Base-by-base conservation (phyloP, 2,888 invertebrate genomes). In the Amiota mariae region DNA sequence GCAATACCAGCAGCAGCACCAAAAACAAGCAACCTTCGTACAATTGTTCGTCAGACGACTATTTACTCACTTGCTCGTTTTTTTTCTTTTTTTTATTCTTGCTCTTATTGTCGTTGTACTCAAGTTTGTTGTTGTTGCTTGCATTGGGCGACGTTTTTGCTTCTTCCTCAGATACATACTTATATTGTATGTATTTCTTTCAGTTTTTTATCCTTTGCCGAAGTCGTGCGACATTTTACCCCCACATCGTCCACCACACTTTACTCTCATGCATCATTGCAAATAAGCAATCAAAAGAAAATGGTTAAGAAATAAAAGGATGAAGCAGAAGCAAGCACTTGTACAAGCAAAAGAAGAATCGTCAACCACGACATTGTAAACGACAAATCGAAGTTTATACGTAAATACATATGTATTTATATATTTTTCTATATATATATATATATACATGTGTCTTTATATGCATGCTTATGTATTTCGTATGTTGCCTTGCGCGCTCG, bases 401-500 rank as follows among this genome's bases (percentile, higher is more conserved):
- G 67, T 20, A 54, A 51, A 64, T 66, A 70, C 63, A 36, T 46
- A 48, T n/a, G 11, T n/a, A n/a, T 18, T 18, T 10, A 70, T 48
- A 68, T 11, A 61, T 68, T 13, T 67, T 11, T 49, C 54, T 13
- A 20, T 11, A 54, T 8, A 61, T 20, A 51, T 47, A 61, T 24
- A 51, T 61, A 61, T 8, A 63, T 36, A 56, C 24, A 56, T 54
- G 56, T 24, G 47, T 56, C 66, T 49, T 11, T 12, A 20, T n/a
- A 36, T 36, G 24, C 61, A 20, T 18, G 20, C 11, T 61, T 12
- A 54, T 67, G 48, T 70, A 75, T 56, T 24, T 24, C 24, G 72
- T 59, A 71, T 18, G 36, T 6, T 6, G 36, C 8, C 36, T 36
- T 6, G 36, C 36, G 36, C 36, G 36, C 36, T 75, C 78, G 78